Evolutionary conservation across 2,888 invertebrate genomes (phyloP), one percentile per base, ranked within the genome.

Genomic region (Andrena fulva): DNA sequence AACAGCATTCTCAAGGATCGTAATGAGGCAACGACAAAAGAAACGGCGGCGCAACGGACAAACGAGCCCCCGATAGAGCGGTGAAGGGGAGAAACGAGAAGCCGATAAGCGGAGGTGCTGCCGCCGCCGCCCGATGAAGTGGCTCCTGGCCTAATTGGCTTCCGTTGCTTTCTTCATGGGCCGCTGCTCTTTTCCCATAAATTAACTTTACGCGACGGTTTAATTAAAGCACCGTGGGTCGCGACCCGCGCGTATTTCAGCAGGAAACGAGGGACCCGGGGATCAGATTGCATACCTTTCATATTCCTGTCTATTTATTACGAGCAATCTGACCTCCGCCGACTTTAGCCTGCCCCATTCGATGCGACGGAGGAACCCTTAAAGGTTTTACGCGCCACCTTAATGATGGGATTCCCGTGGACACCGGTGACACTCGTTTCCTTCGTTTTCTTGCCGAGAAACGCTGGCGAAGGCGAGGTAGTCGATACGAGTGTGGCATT

Each of bases 141-240:
- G 86, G 82, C 88, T 84, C 42, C 79, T 82, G 87, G 88, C 85
- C 91, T 91, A 91, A 91, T 91, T 91, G 90, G 91, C 89, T 90
- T 87, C 87, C 85, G 86, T 87, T 90, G 89, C 84, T 84, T 86
- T 86, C 85, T 87, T 84, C 89, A 87, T 85, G 77, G 86, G 60
- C 83, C 82, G 76, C 82, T 75, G 74, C 27, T 56, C 85, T 89
- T 90, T 89, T 89, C 89, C 82, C 87, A 88, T 88, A 88, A 88
- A 88, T 88, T 85, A 88, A 85, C 76, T 88, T 88, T 88, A 80
- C 86, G 88, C 87, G 83, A 88, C 81, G 88, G 81, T 88, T 88
- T 88, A 88, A 88, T 88, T 88, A 88, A 88, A 85, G 77, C 82
- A 83, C 72, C 82, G 73, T 80, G 73, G 87, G 84, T 87, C 87